phyloP scores from a whole-genome alignment of 2,797 vertebrate genomes.

The Mareca penelope region DNA sequence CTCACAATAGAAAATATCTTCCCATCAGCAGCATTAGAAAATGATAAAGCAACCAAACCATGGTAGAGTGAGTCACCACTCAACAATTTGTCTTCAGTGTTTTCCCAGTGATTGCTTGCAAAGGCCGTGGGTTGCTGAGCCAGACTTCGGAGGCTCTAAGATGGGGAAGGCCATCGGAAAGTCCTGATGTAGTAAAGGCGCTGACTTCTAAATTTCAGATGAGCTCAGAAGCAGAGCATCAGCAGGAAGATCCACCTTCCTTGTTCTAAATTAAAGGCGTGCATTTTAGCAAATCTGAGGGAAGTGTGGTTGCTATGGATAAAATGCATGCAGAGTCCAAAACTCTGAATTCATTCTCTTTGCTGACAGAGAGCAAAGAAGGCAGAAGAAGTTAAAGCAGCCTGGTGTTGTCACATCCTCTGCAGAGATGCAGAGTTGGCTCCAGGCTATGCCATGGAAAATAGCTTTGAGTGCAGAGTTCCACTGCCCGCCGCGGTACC shows the following conservation, averaged over 20 bases:
- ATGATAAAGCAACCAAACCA: constrained; percentile 24
- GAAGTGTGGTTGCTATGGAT: constrained; percentile 58
- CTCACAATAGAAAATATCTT: constrained; percentile 53
- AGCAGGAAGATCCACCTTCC: neutral
- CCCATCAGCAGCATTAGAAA: constrained; percentile 41
- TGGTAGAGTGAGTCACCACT: constrained; percentile 48
- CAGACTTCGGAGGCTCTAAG: neutral
- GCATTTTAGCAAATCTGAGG: constrained; percentile 14
- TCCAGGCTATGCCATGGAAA: constrained; percentile 4
- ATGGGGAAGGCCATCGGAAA: constrained; percentile 23
- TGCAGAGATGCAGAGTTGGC: neutral
- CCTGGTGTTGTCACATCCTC: neutral
- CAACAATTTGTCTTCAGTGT: neutral
- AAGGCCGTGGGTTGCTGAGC: constrained; percentile 5
- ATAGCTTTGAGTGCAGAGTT: neutral
- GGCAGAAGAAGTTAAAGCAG: neutral
- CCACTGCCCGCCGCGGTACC: neutral
- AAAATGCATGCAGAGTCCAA: neutral
- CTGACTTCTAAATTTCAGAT: neutral
- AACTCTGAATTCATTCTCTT: neutral
- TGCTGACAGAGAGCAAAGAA: neutral
- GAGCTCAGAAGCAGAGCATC: neutral
- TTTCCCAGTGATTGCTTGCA: constrained; percentile 18
- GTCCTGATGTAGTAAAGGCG: neutral
- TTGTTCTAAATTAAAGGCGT: constrained; percentile 35